These are phyloP conservation scores for Parazoanthus swiftii DNA, from an alignment of 92 coral and sea anemone species.

Conservation along the genomic window DNA sequence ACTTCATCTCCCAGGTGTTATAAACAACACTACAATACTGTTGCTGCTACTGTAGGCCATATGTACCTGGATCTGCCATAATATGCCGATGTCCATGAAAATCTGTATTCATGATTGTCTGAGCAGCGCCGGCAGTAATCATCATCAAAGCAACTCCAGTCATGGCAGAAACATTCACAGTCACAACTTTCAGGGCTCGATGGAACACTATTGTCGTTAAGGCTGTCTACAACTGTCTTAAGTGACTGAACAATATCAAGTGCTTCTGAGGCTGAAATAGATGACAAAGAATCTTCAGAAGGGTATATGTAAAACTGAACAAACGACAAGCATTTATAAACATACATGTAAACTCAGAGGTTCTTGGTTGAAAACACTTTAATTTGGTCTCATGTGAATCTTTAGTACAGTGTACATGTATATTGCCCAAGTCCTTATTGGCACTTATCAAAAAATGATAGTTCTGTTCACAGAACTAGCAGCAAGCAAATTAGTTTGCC, in stretches of 20 bases:
- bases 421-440: too few relatives aligned
- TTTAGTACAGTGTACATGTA: too few relatives aligned
- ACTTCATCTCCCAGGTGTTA: background rate
- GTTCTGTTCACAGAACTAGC: too few relatives aligned
- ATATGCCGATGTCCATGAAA: background rate
- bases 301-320: background rate
- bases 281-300: background rate
- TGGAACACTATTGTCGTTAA: slow-evolving; percentile 29
- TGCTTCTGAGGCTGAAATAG: slow-evolving; percentile 43
- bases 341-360: too few relatives aligned
- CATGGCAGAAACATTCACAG: slow-evolving; percentile 28
- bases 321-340: too few relatives aligned
- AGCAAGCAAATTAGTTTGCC: too few relatives aligned
- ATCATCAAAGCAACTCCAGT: background rate
- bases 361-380: too few relatives aligned
- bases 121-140: slow-evolving; percentile 24
- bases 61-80: slow-evolving; percentile 13
- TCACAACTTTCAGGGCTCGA: slow-evolving; percentile 46
- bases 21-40: background rate
- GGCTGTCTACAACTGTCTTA: slow-evolving; percentile 24
- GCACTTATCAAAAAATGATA: too few relatives aligned
- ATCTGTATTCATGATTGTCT: background rate
- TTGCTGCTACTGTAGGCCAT: background rate
- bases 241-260: slow-evolving; percentile 40
- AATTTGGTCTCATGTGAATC: too few relatives aligned